Percentiles rank a stretch among this genome's conserved stretches.
phyloP scores from a whole-genome alignment of 2,888 invertebrate genomes.

The Gandaritis pyraliata region DNA sequence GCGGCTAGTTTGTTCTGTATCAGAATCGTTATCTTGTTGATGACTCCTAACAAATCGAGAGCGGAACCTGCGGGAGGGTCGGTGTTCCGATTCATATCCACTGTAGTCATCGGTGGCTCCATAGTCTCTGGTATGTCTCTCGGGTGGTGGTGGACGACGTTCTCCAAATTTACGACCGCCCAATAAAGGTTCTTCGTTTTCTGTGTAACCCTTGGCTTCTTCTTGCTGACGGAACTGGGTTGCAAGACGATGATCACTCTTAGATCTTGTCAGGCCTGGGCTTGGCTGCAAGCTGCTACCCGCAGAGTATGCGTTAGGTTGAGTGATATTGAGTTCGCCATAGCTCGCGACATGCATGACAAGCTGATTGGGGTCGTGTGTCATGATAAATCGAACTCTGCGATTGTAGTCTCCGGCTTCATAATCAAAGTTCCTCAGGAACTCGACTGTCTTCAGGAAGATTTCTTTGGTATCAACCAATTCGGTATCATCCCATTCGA shows the following conservation, averaged over 20 bases:
- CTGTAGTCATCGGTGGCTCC: slow-evolving; percentile 86
- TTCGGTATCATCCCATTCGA: slow-evolving; percentile 96
- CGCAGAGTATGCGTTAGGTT: slow-evolving; percentile 85
- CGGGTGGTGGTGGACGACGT: slow-evolving; percentile 82
- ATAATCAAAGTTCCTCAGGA: slow-evolving; percentile 96
- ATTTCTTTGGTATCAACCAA: slow-evolving; percentile 98
- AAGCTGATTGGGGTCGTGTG: slow-evolving; percentile 96
- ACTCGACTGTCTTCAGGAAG: slow-evolving; percentile 97
- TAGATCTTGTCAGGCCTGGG: slow-evolving; percentile 94
- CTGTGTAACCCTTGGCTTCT: slow-evolving; percentile 86
- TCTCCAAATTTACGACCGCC: slow-evolving; percentile 92
- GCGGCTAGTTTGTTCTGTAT: slow-evolving; percentile 86
- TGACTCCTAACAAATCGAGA: slow-evolving; percentile 88
- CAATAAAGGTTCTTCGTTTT: slow-evolving; percentile 88
- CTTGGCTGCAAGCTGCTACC: slow-evolving; percentile 79
- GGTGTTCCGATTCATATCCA: slow-evolving; percentile 87
- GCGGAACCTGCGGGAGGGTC: slow-evolving; percentile 88
- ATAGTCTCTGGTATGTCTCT: slow-evolving; percentile 84
- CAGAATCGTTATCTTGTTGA: slow-evolving; percentile 90
- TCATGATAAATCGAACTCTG: slow-evolving; percentile 93
- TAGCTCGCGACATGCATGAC: slow-evolving; percentile 94
- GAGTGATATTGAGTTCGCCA: slow-evolving; percentile 94
- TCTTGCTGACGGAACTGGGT: slow-evolving; percentile 95
- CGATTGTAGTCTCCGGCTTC: slow-evolving; percentile 95
- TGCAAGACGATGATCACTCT: slow-evolving; percentile 96